These are phyloP conservation scores for Calidris pygmaea DNA, from an alignment of 2,113 vertebrate genomes.

Conservation along the genomic window DNA sequence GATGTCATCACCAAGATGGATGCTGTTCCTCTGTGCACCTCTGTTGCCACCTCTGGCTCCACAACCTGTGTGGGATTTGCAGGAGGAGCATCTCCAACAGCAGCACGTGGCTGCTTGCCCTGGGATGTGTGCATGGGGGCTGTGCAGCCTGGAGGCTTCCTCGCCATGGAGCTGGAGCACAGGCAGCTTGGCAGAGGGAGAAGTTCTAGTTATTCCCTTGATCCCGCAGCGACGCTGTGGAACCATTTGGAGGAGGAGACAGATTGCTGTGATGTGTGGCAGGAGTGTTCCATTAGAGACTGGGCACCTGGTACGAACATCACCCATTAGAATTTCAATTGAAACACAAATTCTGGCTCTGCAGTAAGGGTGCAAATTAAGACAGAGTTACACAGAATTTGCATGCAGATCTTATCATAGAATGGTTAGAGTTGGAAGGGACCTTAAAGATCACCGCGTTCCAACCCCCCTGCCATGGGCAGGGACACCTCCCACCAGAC, in stretches of 20 bases:
- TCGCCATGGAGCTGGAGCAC: neutral
- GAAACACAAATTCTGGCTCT: neutral
- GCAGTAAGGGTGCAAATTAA: neutral
- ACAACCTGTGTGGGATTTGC: fast-evolving
- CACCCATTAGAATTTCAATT: neutral
- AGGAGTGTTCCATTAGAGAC: neutral
- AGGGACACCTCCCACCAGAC: neutral
- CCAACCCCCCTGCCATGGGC: neutral
- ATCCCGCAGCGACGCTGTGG: neutral
- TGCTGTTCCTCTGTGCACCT: neutral
- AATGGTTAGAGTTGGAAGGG: neutral
- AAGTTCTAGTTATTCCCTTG: neutral
- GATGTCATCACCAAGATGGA: neutral
- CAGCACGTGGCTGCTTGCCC: neutral
- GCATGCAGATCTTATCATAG: neutral
- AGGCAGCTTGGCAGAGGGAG: neutral
- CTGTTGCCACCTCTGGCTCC: neutral
- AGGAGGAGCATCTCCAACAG: neutral
- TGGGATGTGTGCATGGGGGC: neutral
- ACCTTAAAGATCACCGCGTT: neutral
- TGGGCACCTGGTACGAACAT: neutral
- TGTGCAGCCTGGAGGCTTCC: neutral
- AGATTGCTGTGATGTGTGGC: neutral
- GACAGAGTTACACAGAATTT: neutral
- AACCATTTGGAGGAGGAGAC: neutral